Conservation (phyloP, 1,140 invertebrate genomes). For the Macrobrachium nipponense region DNA sequence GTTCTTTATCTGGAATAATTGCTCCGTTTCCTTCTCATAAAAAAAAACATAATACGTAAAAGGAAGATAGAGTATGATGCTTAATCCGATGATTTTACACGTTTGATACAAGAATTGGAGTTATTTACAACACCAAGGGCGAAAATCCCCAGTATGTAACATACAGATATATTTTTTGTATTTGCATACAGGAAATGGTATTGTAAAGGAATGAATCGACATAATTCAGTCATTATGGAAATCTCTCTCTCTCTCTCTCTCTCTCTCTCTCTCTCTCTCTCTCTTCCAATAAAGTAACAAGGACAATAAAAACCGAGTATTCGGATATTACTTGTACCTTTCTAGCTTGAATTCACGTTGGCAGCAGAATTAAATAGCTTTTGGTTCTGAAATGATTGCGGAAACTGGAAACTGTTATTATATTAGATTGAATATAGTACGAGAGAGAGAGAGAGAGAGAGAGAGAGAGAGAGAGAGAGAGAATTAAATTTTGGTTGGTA, state of each 20-base stretch:
- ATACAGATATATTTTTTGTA: no score
- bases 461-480: not conserved
- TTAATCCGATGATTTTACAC: no score
- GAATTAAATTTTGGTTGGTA: not conserved
- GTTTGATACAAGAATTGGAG: no score
- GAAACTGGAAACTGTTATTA: no score
- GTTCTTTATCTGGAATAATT: not conserved
- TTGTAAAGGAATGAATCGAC: not conserved
- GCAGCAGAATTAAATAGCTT: no score
- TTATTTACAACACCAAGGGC: no score
- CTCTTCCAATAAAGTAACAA: not conserved
- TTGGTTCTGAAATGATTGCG: no score
- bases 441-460: not conserved
- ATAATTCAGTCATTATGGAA: not conserved
- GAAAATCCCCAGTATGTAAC: no score
- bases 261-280: constrained; percentile 20
- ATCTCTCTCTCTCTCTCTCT: constrained; percentile 10
- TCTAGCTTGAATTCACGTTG: no score
- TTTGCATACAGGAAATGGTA: no score
- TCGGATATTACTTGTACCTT: no score
- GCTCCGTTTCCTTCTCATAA: not conserved
- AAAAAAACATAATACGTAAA: constrained; percentile 19
- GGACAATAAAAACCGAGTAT: no score
- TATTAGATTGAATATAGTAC: not conserved
- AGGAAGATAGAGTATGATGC: not conserved